Conservation (phyloP, 2,797 vertebrate species). For the Oryzias sinensis region DNA sequence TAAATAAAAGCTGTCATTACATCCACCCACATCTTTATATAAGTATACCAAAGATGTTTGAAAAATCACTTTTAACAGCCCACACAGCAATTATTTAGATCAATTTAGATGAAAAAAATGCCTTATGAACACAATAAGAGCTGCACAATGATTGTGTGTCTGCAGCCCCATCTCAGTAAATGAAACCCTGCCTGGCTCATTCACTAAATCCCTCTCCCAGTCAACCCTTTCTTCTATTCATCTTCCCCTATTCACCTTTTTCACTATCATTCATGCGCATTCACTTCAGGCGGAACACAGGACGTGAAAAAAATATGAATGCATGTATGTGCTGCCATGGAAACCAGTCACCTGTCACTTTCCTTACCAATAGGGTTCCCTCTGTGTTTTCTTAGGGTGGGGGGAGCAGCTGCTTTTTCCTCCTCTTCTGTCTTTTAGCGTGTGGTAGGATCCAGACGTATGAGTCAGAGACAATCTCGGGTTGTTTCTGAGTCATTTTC, state of each 20-base stretch:
- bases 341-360: slow-evolving; percentile 58
- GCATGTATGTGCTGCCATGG: slow-evolving; percentile 64
- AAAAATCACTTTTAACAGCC: neutral
- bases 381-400: neutral
- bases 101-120: neutral
- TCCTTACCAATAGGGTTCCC: slow-evolving; percentile 63
- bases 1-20: too few relatives aligned
- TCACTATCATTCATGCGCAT: slow-evolving; percentile 58
- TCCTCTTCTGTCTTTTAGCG: slow-evolving; percentile 28
- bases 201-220: slow-evolving; percentile 14
- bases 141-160: neutral
- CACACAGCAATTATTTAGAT: slow-evolving; percentile 2
- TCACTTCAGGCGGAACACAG: slow-evolving; percentile 33
- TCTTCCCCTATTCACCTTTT: slow-evolving; percentile 51
- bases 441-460: slow-evolving; percentile 41
- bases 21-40: slow-evolving; percentile 13
- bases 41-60: slow-evolving; percentile 29
- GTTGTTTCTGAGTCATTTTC: slow-evolving; percentile 17
- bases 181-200: slow-evolving; percentile 10
- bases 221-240: slow-evolving; percentile 31
- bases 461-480: slow-evolving; percentile 48
- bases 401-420: slow-evolving; percentile 15
- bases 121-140: neutral
- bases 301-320: slow-evolving; percentile 39
- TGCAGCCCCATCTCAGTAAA: slow-evolving; percentile 11